Base-by-base conservation (phyloP, 2,797 vertebrate genomes). In the Argentina silus region DNA sequence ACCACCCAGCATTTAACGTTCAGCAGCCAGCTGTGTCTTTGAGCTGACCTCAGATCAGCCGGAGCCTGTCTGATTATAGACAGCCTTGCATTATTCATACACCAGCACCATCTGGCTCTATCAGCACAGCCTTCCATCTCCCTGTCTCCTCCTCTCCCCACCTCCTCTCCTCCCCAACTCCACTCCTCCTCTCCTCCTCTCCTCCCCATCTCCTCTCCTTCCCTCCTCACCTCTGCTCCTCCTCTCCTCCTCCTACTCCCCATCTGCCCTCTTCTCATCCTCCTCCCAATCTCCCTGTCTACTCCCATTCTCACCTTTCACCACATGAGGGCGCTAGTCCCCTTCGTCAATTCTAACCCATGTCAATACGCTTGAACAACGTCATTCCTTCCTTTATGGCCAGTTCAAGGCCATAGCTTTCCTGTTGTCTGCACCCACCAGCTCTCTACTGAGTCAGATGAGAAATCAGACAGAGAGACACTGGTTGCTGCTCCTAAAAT, bases 31-130 rank as follows among this genome's bases (percentile, higher is more conserved):
- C 81, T 72, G 55, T 74, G 81, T 79, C 81, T 80, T 85, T 85
- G 69, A 70, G 56, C 61, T 78, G 50, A 86, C 84, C 84, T 80
- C 67, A 51, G 70, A 82, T 79, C 78, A 86, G 67, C 70, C 71
- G 78, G 61, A 65, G 73, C 69, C 79, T 78, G 81, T 78, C 73
- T 72, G 62, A 70, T 48, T 77, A 68, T 78, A 61, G 68, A 66
- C 67, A 64, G 1, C 10, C 50, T 70, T 82, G 75, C 55, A 86
- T 86, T 83, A 87, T 84, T 85, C 80, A 87, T 83, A 4, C 67
- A 50, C 70, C 64, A 56, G 53, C 67, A 79, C 83, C 83, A 81
- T 83, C 77, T 87, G 85, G 85, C 23, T 43, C 47, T 69, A 59
- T 68, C 63, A 70, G 55, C 1, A n/a, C 48, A 70, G 36, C 45